Base-by-base conservation (phyloP, 2,797 vertebrate species). In the Alca torda region DNA sequence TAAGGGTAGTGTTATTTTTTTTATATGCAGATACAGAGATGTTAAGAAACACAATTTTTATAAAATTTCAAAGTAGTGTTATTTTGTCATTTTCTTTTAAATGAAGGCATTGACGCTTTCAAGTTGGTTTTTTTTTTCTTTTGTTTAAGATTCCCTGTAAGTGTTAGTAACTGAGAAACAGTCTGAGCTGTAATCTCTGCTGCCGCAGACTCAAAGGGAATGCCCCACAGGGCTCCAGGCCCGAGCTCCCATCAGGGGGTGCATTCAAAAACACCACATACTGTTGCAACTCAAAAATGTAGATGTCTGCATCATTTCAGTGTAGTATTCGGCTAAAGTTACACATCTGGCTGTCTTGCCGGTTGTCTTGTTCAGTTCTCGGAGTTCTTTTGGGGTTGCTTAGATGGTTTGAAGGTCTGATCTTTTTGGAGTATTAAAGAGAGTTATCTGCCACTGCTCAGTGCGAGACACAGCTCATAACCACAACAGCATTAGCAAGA, bases 261-360 rank as follows among this genome's bases (percentile, higher is more conserved):
- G 2, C 0, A 0, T 16, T 35, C 7, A 16, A 11, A 37, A 23
- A 9, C 19, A 7, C 5, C 39, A 16, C 21, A 1, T 15, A 6
- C 10, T 14, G 4, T 4, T 48, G 20, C 35, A 54, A 3, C 30
- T 51, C 46, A 11, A 11, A 33, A 21, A 37, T 24, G 37, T 7
- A 13, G 39, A 43, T 25, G 9, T n/a, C n/a, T 25, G 0, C 48
- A 13, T 39, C 30, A 2, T 39, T 50, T 19, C 39, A 16, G 19
- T 9, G 19, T 3, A 3, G 31, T 9, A 10, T 30, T 68, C 30
- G 30, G 56, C 53, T 53, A 1, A 24, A 30, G 37, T 17, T 19
- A 15, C 21, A 3, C 4, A 5, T 28, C 37, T 39, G 72, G 25
- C 41, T n/a, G 28, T 2, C 37, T 16, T 16, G 39, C 21, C 45